Conservation (phyloP, 2,113 vertebrate species). For the Sula dactylatra region DNA sequence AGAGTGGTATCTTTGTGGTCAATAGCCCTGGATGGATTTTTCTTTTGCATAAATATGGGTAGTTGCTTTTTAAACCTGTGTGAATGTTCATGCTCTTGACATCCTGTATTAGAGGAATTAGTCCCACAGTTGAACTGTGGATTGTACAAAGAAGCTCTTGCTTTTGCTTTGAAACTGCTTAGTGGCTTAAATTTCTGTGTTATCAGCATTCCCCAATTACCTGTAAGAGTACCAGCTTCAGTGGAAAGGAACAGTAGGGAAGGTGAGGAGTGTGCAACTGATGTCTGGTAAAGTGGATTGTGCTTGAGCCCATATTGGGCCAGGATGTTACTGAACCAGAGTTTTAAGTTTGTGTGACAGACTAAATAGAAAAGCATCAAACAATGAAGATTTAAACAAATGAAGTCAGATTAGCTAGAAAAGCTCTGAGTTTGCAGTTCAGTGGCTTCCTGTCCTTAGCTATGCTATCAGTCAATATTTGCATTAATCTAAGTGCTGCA, state of each 20-base stretch:
- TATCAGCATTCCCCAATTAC: neutral
- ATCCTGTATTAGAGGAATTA: neutral
- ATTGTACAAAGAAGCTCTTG: neutral
- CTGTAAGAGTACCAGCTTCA: neutral
- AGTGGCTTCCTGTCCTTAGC: neutral
- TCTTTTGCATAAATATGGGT: neutral
- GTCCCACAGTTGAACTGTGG: neutral
- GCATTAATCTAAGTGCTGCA: neutral
- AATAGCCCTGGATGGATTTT: neutral
- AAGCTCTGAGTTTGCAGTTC: neutral
- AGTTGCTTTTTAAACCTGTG: neutral
- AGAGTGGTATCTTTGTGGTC: neutral
- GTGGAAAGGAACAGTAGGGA: neutral
- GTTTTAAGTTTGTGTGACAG: neutral
- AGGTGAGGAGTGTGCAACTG: neutral
- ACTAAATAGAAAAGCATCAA: neutral
- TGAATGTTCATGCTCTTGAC: neutral
- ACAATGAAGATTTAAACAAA: neutral
- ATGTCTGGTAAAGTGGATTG: neutral
- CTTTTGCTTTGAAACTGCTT: neutral
- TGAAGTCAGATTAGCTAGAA: neutral
- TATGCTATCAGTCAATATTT: neutral
- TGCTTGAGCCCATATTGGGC: neutral
- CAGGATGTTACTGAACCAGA: neutral
- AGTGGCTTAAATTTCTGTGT: neutral